These are phyloP conservation scores for Caenorhabditis brenneri DNA, from an alignment of 1,140 invertebrate genomes.

Conservation along the genomic window DNA sequence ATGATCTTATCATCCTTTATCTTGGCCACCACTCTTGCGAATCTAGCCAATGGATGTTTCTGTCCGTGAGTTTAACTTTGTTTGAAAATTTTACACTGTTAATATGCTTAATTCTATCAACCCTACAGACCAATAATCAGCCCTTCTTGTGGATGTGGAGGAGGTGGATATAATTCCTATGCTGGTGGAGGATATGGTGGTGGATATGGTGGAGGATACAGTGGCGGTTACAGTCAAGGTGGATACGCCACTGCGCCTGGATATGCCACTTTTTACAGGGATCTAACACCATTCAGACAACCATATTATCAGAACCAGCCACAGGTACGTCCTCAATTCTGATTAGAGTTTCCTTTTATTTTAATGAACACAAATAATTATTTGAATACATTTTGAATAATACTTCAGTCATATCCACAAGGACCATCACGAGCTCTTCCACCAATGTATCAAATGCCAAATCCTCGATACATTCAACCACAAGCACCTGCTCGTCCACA, in stretches of 20 bases:
- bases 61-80: slow-evolving; percentile 10
- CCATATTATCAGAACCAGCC: not conserved
- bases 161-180: slow-evolving; percentile 7
- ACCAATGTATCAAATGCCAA: slow-evolving; percentile 25
- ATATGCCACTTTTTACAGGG: not conserved
- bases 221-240: not conserved
- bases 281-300: slow-evolving; percentile 29
- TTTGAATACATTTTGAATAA: too few species aligned
- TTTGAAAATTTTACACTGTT: not conserved
- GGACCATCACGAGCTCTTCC: slow-evolving; percentile 4
- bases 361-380: too few species aligned
- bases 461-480: slow-evolving; percentile 26
- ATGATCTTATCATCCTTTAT: not conserved
- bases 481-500: not conserved
- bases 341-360: too few species aligned
- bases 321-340: too few species aligned
- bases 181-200: slow-evolving; percentile 6
- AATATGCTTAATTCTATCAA: not conserved
- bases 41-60: not conserved
- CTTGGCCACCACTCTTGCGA: not conserved
- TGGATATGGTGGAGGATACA: not conserved
- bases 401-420: not conserved
- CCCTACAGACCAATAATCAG: not conserved
- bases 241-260: not conserved
- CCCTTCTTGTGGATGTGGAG: slow-evolving; percentile 12